A percentile compares a stretch with the other conserved stretches of the same genome.
These are phyloP conservation scores for Apantesis nais DNA, from an alignment of 2,888 invertebrate species.

Conservation along the genomic window DNA sequence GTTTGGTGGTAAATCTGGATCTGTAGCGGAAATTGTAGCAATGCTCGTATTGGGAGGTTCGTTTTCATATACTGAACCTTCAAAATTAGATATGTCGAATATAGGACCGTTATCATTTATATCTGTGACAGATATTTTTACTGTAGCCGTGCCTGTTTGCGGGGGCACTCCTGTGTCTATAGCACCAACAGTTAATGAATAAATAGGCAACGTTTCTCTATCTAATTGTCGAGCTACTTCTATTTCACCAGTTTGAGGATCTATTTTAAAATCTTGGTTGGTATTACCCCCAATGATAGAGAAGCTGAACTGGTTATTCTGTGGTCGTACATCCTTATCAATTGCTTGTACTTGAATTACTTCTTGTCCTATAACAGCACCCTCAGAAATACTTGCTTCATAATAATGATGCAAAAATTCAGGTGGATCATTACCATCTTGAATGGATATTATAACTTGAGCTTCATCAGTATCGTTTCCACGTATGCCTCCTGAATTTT, in stretches of 20 bases:
- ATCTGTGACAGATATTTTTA: conserved; percentile 92
- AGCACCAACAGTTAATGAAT: conserved; percentile 92
- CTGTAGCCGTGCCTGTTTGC: conserved; percentile 95
- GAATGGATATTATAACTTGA: conserved; percentile 96
- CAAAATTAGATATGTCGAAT: conserved; percentile 89
- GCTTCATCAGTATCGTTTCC: conserved; percentile 98
- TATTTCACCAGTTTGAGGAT: conserved; percentile 93
- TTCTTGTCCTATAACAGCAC: conserved; percentile 89
- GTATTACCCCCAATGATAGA: conserved; percentile 94
- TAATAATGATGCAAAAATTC: conserved; percentile 93
- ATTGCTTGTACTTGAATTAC: conserved; percentile 93
- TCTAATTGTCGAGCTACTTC: conserved; percentile 92
- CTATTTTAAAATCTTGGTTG: conserved; percentile 94
- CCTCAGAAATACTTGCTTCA: conserved; percentile 93
- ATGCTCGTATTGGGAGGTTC: conserved; percentile 93
- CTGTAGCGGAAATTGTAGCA: conserved; percentile 93
- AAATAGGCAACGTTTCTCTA: conserved; percentile 91
- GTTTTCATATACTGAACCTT: conserved; percentile 94
- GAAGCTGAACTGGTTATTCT: conserved; percentile 96
- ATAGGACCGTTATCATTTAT: conserved; percentile 97
- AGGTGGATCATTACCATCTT: conserved; percentile 98
- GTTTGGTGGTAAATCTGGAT: conserved; percentile 95
- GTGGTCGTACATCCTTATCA: conserved; percentile 95
- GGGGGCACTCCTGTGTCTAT: conserved; percentile 96
- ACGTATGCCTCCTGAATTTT: conserved; percentile 96